Evolutionary conservation across 2,888 invertebrate species (phyloP).

Genomic region (Dasypogon diadema): DNA sequence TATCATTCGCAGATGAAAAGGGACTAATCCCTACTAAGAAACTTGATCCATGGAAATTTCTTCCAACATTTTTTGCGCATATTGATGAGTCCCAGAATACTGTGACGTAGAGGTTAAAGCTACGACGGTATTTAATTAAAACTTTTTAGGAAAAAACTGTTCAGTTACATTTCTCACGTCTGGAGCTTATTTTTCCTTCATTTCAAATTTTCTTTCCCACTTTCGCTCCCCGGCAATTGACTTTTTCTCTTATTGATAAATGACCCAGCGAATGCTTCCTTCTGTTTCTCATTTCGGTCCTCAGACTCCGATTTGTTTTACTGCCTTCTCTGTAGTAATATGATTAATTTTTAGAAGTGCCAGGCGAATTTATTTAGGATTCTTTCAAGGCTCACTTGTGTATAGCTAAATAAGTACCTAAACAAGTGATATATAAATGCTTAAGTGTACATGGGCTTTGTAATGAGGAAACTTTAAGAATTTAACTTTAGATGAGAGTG

Average conservation of each 20-base stretch:
- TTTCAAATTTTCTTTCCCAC: conserved; percentile 39
- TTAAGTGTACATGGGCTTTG: no score
- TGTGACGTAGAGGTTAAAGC: conserved; percentile 26
- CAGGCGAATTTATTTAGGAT: conserved; percentile 28
- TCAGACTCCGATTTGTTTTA: conserved; percentile 22
- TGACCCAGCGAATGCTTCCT: conserved; percentile 44
- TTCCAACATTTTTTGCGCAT: conserved; percentile 39
- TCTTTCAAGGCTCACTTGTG: neutral
- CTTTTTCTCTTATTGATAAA: conserved; percentile 43
- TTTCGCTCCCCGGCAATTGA: conserved; percentile 25
- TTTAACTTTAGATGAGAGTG: no score
- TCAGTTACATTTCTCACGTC: conserved; percentile 46
- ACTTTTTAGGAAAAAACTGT: conserved; percentile 32
- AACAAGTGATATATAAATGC: no score
- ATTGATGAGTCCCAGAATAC: conserved; percentile 13
- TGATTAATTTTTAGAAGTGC: conserved; percentile 45
- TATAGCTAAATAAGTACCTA: no score
- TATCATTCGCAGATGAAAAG: conserved; percentile 48
- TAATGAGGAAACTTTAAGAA: no score
- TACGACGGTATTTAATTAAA: conserved; percentile 44
- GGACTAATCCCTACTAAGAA: conserved; percentile 48
- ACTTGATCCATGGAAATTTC: conserved; percentile 42
- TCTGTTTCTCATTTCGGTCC: conserved; percentile 37
- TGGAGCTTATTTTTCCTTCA: conserved; percentile 44
- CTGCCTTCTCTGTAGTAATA: conserved; percentile 22